Evolutionary conservation across 1,140 invertebrate genomes (phyloP).

Genomic region (Ylistrum balloti): DNA sequence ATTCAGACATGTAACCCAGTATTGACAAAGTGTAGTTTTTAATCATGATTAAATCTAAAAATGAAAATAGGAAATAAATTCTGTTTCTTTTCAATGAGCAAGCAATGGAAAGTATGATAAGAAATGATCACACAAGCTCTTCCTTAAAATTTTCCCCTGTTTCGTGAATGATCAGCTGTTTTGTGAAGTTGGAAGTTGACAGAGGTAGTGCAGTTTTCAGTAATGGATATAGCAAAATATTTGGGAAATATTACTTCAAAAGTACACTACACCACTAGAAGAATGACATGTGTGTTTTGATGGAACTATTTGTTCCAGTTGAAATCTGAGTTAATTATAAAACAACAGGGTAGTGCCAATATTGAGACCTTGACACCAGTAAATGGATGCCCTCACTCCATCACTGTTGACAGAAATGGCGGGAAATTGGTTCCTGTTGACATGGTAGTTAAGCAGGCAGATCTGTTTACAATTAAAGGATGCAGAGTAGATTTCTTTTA

Average conservation of each 20-base stretch:
- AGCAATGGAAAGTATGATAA: too few species aligned
- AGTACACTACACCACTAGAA: not conserved
- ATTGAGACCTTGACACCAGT: not conserved
- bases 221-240: not conserved
- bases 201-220: not conserved
- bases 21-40: too few species aligned
- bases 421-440: constrained; percentile 38
- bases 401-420: constrained; percentile 12
- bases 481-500: not conserved
- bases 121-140: too few species aligned
- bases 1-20: not conserved
- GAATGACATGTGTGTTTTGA: not conserved
- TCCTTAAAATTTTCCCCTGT: too few species aligned
- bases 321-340: not conserved
- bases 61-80: too few species aligned
- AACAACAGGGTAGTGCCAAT: not conserved
- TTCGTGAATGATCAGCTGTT: not conserved
- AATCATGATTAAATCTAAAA: too few species aligned
- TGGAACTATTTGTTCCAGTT: constrained; percentile 9
- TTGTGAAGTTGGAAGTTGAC: not conserved
- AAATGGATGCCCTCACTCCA: not conserved
- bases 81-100: too few species aligned
- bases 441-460: not conserved
- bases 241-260: not conserved
- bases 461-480: not conserved